phyloP scores from a whole-genome alignment of 2,113 vertebrate species.

The Arenaria interpres region DNA sequence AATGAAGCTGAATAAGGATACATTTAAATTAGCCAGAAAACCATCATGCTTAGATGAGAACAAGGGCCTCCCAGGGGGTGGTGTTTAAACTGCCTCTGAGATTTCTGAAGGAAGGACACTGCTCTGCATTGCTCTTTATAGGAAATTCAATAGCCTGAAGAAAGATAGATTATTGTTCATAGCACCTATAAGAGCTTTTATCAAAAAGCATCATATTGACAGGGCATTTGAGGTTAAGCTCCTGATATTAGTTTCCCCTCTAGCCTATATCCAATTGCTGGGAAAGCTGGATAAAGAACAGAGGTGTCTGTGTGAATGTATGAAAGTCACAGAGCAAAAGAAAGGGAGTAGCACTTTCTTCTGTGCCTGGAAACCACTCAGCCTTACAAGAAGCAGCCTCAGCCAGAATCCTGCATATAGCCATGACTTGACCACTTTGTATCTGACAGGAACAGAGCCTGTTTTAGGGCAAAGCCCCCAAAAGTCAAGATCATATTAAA shows the following conservation, averaged over 20 bases:
- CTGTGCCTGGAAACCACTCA: background rate
- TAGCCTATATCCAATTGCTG: background rate
- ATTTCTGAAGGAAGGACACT: background rate
- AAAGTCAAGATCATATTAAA: background rate
- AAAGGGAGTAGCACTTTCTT: background rate
- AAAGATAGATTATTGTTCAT: background rate
- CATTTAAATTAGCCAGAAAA: slow-evolving; percentile 30
- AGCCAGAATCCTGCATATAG: background rate
- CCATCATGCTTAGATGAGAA: background rate
- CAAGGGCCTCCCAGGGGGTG: background rate
- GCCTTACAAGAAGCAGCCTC: background rate
- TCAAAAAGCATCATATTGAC: background rate
- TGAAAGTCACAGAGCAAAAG: background rate
- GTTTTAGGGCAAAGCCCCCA: background rate
- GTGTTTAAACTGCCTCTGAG: background rate
- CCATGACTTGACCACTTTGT: too few species aligned
- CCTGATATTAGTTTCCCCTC: background rate
- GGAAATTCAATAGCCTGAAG: slow-evolving; percentile 34
- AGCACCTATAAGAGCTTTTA: background rate
- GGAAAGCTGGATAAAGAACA: background rate
- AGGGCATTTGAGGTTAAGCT: background rate
- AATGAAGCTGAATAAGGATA: background rate
- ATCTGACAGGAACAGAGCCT: background rate
- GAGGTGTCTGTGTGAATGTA: background rate
- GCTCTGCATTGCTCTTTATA: background rate